Base-by-base conservation (phyloP, 2,888 invertebrate genomes). In the Linyphia triangularis region DNA sequence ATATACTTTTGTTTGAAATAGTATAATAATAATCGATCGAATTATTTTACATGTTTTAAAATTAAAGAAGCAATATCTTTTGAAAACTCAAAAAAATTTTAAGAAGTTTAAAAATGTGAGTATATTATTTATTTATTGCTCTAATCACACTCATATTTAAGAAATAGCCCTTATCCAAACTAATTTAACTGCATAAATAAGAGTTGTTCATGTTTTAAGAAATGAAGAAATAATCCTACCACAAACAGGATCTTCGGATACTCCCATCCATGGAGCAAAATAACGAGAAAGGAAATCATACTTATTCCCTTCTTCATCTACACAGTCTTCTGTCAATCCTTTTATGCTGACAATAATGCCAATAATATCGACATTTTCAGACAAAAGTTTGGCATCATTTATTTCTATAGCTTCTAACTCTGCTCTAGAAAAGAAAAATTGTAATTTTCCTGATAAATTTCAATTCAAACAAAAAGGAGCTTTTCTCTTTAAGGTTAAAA, bases 221-320 rank as follows among this genome's bases (percentile, higher is more conserved):
- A 51, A 13, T 5, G 26, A 40, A 28, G 1, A 43, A 65, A 2
- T 13, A 43, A n/a, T 5, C 22, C n/a, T 75, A 89, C 93, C 93
- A 85, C 93, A 93, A 10, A 93, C 93, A 1, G 93, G 93, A 90
- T 93, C 93, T 90, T 93, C 94, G 22, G 92, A 91, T 30, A 94
- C 93, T 3, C 94, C 94, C 90, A 91, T 91, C 93, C 93, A 93
- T 0, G 94, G 93, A 28, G 93, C 93, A 91, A 94, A 94, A 90
- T 93, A 93, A 61, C 94, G 91, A 10, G 93, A 94, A 4, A 93
- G 89, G 90, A 94, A 94, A 43, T 91, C 92, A 40, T 90, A 90
- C 0, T 33, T 78, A 6, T 89, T 63, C 10, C 89, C 79, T 2
- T 79, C 90, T 2, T 65, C 79, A 73, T 82, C 69, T 2, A 33